These are phyloP conservation scores for silkworm (Bombyx mori) DNA, from an alignment of 1,140 invertebrate species.

Conservation along the genomic window ASM3026992v2 NC_085129.1:542001-542500, in stretches of 20 bases:
- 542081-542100: constrained; percentile 76
- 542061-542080: constrained; percentile 77
- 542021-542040: constrained; percentile 36
- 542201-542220: constrained; percentile 58
- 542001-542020: constrained; percentile 30
- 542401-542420: background rate
- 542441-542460: background rate
- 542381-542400: too few species aligned
- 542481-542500: too few species aligned
- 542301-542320: constrained; percentile 50
- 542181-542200: constrained; percentile 47
- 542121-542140: constrained; percentile 82
- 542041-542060: constrained; percentile 63
- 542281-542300: constrained; percentile 51
- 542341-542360: background rate
- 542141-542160: constrained; percentile 56
- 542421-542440: background rate
- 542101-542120: constrained; percentile 75
- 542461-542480: too few species aligned
- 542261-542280: constrained; percentile 51
- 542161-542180: constrained; percentile 53
- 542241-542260: constrained; percentile 44
- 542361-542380: too few species aligned
- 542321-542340: constrained; percentile 47
- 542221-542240: constrained; percentile 52